Evolutionary conservation across 1,140 invertebrate species (phyloP).

Genomic region (Cyclina sinensis): DNA sequence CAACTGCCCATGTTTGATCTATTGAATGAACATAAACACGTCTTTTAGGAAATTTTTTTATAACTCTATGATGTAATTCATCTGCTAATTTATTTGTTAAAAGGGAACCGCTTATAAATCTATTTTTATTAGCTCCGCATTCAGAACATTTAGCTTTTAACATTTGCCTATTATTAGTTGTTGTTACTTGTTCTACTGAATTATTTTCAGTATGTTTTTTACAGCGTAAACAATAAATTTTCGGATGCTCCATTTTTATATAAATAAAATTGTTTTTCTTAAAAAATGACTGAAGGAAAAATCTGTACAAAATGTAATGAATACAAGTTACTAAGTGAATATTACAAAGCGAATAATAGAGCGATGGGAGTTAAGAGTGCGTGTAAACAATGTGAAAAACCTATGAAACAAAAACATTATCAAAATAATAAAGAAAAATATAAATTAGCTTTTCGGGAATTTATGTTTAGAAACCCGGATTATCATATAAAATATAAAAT

Average conservation of each 20-base stretch:
- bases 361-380: slow-evolving; percentile 42
- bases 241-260: slow-evolving; percentile 25
- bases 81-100: background rate
- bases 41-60: background rate
- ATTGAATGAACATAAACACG: background rate
- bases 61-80: background rate
- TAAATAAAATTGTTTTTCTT: slow-evolving; percentile 14
- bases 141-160: too few species aligned
- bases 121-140: too few species aligned
- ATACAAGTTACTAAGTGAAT: slow-evolving; percentile 60
- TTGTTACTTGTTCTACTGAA: too few species aligned
- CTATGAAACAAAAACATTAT: slow-evolving; percentile 30
- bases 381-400: slow-evolving; percentile 59
- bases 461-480: slow-evolving; percentile 59
- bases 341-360: slow-evolving; percentile 56
- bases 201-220: too few species aligned
- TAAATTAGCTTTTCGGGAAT: slow-evolving; percentile 55
- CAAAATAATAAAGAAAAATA: too few species aligned
- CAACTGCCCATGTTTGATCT: background rate
- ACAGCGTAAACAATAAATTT: too few species aligned
- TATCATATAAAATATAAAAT: background rate
- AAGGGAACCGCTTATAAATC: too few species aligned
- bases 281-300: slow-evolving; percentile 53
- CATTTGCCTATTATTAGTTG: too few species aligned
- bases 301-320: slow-evolving; percentile 59